A percentile compares a stretch with the other conserved stretches of the same genome.
Evolutionary conservation across 2,888 invertebrate genomes (phyloP).

Genomic region (Beris chalybata): DNA sequence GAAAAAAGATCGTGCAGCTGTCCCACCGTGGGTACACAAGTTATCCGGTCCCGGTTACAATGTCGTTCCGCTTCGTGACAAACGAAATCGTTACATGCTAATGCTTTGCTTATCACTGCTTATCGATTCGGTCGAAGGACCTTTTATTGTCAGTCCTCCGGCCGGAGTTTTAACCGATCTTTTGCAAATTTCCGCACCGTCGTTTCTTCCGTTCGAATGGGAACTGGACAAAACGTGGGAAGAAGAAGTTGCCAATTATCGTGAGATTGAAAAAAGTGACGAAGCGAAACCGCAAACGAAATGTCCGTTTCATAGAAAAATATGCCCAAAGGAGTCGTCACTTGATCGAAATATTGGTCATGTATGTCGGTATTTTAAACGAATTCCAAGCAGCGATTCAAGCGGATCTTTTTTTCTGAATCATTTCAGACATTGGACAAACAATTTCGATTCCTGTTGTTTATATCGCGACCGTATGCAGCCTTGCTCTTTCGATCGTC

Average conservation of each 20-base stretch:
- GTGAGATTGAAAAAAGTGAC: conserved; percentile 5
- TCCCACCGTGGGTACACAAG: conserved; percentile 39
- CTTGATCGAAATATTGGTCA: conserved; percentile 22
- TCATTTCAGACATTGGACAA: conserved; percentile 52
- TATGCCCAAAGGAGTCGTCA: conserved; percentile 25
- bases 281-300: not conserved
- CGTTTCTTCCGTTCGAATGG: conserved; percentile 11
- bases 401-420: not conserved
- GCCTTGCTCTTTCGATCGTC: conserved; percentile 53
- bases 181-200: conserved; percentile 1
- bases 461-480: conserved; percentile 57
- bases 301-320: conserved; percentile 31
- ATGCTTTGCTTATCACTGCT: conserved; percentile 40
- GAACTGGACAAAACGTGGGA: conserved; percentile 37
- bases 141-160: conserved; percentile 37
- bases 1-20: conserved; percentile 29
- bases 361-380: conserved; percentile 19
- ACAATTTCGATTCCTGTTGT: conserved; percentile 58
- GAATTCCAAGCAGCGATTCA: not conserved
- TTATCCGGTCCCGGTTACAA: conserved; percentile 39
- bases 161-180: conserved; percentile 17
- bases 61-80: conserved; percentile 36
- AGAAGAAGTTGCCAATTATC: conserved; percentile 27
- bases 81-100: conserved; percentile 41
- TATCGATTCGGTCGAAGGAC: conserved; percentile 36